Percentiles rank a stretch among this genome's conserved stretches.
These are phyloP conservation scores for Leptosomus discolor DNA, from an alignment of 2,113 vertebrate genomes.

Conservation along the genomic window DNA sequence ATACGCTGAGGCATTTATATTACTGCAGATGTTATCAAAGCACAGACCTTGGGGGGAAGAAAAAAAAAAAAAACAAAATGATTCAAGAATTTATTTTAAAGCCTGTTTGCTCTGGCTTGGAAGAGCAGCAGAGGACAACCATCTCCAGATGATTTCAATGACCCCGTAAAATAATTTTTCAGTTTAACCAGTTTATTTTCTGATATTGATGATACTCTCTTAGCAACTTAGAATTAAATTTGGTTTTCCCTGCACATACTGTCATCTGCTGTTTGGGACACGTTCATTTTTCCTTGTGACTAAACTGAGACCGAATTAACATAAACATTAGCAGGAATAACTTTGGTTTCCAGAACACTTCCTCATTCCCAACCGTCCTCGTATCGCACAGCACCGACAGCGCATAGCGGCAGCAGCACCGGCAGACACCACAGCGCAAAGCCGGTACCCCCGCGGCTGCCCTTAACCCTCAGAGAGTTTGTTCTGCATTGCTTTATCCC, in stretches of 20 bases:
- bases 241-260: not conserved
- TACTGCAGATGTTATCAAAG: conserved; percentile 40
- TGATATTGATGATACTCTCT: conserved; percentile 1
- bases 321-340: not conserved
- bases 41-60: not conserved
- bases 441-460: accelerated
- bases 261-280: conserved; percentile 17
- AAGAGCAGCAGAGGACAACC: conserved; percentile 1
- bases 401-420: accelerated
- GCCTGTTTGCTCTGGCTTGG: not conserved
- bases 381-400: accelerated
- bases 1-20: not conserved
- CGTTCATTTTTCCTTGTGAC: not conserved
- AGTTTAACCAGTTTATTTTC: not conserved
- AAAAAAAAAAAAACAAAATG: not conserved
- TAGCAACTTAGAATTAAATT: conserved; percentile 2
- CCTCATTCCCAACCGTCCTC: not conserved
- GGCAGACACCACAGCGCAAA: accelerated
- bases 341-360: not conserved
- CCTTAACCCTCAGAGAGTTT: not conserved
- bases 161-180: not conserved
- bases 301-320: conserved; percentile 38
- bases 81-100: conserved; percentile 8
- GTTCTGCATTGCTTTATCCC: not conserved
- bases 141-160: not conserved